These are phyloP conservation scores for Odocoileus hemionus DNA, from an alignment of 2,113 vertebrate species.

Conservation along the genomic window DNA sequence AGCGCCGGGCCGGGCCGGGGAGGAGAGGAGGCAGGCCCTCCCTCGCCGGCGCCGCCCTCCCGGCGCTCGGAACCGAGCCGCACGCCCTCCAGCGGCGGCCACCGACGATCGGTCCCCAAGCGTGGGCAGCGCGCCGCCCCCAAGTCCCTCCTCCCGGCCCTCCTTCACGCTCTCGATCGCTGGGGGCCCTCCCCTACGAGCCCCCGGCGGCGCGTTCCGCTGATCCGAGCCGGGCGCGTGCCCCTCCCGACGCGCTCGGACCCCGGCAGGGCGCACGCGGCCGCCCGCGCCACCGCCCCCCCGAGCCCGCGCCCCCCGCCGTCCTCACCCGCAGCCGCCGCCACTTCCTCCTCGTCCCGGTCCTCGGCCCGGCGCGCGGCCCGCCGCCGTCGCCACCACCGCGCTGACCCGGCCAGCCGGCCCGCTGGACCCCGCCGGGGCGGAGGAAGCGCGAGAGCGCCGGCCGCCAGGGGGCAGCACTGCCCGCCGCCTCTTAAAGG, in stretches of 20 bases:
- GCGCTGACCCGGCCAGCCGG: background rate
- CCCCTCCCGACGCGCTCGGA: background rate
- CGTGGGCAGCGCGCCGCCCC: background rate
- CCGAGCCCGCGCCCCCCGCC: background rate
- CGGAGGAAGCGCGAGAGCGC: background rate
- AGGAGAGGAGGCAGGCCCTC: background rate
- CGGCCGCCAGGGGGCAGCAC: conserved; percentile 61
- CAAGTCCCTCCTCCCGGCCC: background rate
- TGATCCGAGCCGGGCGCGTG: background rate
- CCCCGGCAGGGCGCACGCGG: background rate
- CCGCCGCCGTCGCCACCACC: background rate
- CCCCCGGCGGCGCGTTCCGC: background rate
- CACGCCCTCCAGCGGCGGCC: background rate
- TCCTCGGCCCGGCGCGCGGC: conserved; percentile 25
- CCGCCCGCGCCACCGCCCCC: background rate
- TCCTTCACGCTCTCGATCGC: background rate
- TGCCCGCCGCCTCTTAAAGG: conserved; percentile 62
- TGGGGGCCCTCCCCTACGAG: background rate
- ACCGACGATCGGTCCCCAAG: background rate
- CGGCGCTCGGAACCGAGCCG: background rate
- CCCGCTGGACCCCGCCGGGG: background rate
- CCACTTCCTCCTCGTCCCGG: conserved; percentile 1
- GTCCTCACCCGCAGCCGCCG: conserved; percentile 62
- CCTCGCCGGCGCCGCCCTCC: background rate
- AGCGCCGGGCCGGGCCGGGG: background rate